Evolutionary conservation across 2,113 vertebrate genomes (phyloP).

Genomic region (Dissostichus mawsoni): DNA sequence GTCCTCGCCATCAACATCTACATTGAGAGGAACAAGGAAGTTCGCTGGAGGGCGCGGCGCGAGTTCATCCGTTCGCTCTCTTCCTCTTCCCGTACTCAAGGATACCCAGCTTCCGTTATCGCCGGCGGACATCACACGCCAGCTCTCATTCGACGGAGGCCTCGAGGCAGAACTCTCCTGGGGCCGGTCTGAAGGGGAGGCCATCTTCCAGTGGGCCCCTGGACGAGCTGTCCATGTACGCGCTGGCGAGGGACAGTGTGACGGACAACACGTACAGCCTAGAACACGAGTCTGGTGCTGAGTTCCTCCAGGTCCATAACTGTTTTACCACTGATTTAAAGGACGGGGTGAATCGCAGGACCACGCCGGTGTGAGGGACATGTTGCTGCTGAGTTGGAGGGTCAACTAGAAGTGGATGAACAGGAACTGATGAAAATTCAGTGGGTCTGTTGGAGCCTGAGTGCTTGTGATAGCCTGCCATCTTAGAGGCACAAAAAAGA

Average conservation of each 20-base stretch:
- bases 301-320: constrained; percentile 96
- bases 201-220: constrained; percentile 87
- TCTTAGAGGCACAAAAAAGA: neutral
- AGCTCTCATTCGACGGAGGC: constrained; percentile 95
- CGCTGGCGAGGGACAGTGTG: constrained; percentile 90
- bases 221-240: constrained; percentile 97
- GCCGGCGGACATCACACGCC: constrained; percentile 90
- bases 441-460: constrained; percentile 13
- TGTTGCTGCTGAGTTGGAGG: neutral
- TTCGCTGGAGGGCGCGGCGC: constrained; percentile 90
- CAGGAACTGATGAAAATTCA: neutral
- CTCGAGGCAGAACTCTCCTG: constrained; percentile 91
- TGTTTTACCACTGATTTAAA: constrained; percentile 97
- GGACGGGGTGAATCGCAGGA: constrained; percentile 94
- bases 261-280: constrained; percentile 92
- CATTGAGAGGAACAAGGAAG: constrained; percentile 96
- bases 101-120: constrained; percentile 96
- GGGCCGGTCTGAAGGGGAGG: constrained; percentile 87
- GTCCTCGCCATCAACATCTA: constrained; percentile 98
- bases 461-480: constrained; percentile 23
- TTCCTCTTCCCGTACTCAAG: constrained; percentile 95
- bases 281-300: constrained; percentile 86
- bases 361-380: constrained; percentile 93
- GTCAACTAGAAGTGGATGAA: constrained; percentile 10
- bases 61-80: constrained; percentile 93